Evolutionary conservation across 2,113 vertebrate species (phyloP), one percentile per base, ranked within the genome.

Genomic region (Fulmarus glacialis): DNA sequence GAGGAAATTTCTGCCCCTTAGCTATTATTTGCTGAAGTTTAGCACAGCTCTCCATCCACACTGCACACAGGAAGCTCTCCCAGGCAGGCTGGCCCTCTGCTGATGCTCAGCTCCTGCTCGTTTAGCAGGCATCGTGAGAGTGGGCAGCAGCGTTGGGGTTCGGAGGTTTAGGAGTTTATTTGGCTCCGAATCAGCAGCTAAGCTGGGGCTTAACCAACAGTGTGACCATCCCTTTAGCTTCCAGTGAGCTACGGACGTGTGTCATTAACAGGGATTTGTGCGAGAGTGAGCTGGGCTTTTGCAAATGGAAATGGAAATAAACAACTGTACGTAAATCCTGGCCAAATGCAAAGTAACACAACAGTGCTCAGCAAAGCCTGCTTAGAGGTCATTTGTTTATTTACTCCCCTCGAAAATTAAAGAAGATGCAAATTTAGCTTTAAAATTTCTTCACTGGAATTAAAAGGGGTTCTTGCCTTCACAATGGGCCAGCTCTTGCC

Each of bases 231-330:
- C 20, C 36, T 75, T 89, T 66, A 59, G 22, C 23, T 80, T 90
- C 32, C 68, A 79, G 45, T 16, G 62, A 47, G n/a, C n/a, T 77
- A 53, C 0, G 1, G 45, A 38, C 2, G 0, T 22, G 16, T 77
- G 70, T 83, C 64, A 70, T 92, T 83, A 82, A 62, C 20, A 67
- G 67, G 30, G 59, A 92, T 83, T 87, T 90, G 18, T 81, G 94
- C 78, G 40, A 95, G 50, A 43, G 48, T 12, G 38, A 72, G 48
- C 11, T 59, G 59, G 89, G 64, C 43, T 93, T 14, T 64, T 82
- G 72, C n/a, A 90, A 87, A 95, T 60, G 62, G 42, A 56, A 93
- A 60, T 74, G 53, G 83, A 96, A 96, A 80, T 62, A 90, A 88
- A 20, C 38, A 60, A 78, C 47, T 26, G 6, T 23, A 91, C 62